Conservation (phyloP, 2,888 invertebrate genomes). For the Pristionchus japonicus region DNA sequence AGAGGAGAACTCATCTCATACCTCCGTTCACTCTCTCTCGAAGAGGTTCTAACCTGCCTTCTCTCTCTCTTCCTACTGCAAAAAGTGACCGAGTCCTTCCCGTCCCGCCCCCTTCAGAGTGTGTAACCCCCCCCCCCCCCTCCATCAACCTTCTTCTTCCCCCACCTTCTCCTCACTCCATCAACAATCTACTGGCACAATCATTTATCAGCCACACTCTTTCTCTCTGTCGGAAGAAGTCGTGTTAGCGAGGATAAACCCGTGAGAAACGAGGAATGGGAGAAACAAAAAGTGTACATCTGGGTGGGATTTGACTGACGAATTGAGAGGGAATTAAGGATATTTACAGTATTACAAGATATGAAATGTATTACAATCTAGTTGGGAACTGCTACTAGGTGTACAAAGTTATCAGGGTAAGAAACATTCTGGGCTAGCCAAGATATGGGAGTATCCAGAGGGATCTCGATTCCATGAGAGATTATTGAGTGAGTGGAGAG, state of each 20-base stretch:
- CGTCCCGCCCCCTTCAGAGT: neutral
- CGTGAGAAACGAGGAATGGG: conserved; percentile 4
- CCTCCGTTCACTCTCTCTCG: conserved; percentile 8
- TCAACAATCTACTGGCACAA: conserved; percentile 22
- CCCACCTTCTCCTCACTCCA: neutral
- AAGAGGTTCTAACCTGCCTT: neutral
- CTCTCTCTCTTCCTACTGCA: neutral
- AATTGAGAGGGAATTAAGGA: neutral
- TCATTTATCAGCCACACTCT: conserved; percentile 40
- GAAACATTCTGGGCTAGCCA: conserved; percentile 98
- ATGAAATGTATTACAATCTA: neutral
- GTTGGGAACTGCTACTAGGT: conserved; percentile 76
- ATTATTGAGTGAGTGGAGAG: conserved; percentile 76
- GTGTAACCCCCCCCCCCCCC: conserved; percentile 47
- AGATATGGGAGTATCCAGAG: conserved; percentile 90
- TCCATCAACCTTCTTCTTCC: conserved; percentile 1
- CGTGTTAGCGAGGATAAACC: neutral
- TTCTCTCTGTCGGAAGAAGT: neutral
- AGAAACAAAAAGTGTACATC: neutral
- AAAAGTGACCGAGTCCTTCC: conserved; percentile 41
- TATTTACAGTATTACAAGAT: neutral
- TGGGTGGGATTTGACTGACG: conserved; percentile 8
- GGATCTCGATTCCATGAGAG: conserved; percentile 91
- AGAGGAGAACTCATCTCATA: neutral
- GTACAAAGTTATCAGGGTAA: conserved; percentile 98